Evolutionary conservation across 2,113 vertebrate genomes (phyloP).

Genomic region (Axis porcinus): DNA sequence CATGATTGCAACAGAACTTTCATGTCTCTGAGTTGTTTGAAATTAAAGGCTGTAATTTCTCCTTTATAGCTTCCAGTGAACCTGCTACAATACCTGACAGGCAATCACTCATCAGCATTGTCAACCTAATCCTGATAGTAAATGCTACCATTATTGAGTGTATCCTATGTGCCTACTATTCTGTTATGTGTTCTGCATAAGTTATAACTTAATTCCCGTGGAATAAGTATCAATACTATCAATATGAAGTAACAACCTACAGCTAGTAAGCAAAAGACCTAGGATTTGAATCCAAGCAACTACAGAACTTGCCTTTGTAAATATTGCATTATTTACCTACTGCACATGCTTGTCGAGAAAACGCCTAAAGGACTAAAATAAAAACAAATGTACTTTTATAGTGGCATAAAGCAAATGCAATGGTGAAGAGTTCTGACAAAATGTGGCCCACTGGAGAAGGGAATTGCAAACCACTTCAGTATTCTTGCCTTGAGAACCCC

Average conservation of each 20-base stretch:
- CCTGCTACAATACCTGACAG: not conserved
- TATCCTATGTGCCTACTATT: not conserved
- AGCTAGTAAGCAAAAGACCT: not conserved
- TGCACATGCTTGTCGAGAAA: not conserved
- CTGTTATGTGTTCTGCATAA: not conserved
- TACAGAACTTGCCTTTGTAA: not conserved
- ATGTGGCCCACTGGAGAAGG: not conserved
- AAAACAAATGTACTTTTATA: not conserved
- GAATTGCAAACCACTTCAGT: not conserved
- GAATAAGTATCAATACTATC: not conserved
- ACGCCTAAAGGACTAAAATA: not conserved
- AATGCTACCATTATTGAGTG: not conserved
- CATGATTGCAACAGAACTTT: not conserved
- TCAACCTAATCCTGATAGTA: not conserved
- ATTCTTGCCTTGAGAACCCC: not conserved
- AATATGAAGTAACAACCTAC: not conserved
- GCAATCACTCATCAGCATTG: not conserved
- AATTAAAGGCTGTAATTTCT: slow-evolving; percentile 4
- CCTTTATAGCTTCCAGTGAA: not conserved
- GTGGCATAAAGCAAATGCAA: not conserved
- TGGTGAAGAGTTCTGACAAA: not conserved
- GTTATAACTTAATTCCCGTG: not conserved
- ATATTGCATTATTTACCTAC: not conserved
- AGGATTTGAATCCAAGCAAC: not conserved
- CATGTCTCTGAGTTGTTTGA: not conserved